phyloP scores from a whole-genome alignment of 2,888 invertebrate species.

The Cheilosia urbana region DNA sequence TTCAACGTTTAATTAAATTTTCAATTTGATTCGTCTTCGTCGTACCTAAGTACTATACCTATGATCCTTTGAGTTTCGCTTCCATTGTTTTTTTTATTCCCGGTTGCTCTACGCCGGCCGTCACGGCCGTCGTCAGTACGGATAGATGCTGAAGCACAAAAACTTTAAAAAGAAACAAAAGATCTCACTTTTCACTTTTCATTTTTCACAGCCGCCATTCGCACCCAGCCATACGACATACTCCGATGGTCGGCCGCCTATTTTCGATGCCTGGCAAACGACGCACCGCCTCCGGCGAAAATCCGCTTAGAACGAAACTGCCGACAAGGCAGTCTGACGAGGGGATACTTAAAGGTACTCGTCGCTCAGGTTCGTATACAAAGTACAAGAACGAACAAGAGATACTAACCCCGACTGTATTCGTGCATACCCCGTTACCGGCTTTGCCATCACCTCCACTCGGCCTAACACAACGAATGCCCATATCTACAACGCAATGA shows the following conservation, averaged over 20 bases:
- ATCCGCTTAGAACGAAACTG: constrained; percentile 90
- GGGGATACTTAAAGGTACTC: constrained; percentile 91
- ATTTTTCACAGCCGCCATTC: constrained; percentile 88
- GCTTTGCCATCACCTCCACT: not conserved
- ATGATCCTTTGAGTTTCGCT: constrained; percentile 39
- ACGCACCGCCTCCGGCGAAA: constrained; percentile 92
- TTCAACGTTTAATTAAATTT: not conserved
- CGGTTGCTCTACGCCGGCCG: not conserved
- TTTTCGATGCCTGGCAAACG: constrained; percentile 91
- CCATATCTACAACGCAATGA: constrained; percentile 40
- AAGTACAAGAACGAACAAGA: constrained; percentile 17
- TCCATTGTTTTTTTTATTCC: constrained; percentile 1
- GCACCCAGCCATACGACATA: constrained; percentile 94
- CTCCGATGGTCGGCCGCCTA: constrained; percentile 93
- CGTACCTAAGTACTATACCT: not conserved
- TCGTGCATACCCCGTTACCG: constrained; percentile 4
- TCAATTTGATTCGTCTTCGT: constrained; percentile 16
- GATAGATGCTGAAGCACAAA: not conserved
- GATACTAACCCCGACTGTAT: constrained; percentile 43
- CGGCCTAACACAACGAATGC: not conserved
- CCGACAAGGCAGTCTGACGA: constrained; percentile 90
- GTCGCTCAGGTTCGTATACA: constrained; percentile 87
- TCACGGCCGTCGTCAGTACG: not conserved
- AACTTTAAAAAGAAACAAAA: constrained; percentile 16
- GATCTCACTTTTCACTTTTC: constrained; percentile 33